Evolutionary conservation across 2,888 invertebrate genomes (phyloP).

Genomic region (Rhodophaea formosa): DNA sequence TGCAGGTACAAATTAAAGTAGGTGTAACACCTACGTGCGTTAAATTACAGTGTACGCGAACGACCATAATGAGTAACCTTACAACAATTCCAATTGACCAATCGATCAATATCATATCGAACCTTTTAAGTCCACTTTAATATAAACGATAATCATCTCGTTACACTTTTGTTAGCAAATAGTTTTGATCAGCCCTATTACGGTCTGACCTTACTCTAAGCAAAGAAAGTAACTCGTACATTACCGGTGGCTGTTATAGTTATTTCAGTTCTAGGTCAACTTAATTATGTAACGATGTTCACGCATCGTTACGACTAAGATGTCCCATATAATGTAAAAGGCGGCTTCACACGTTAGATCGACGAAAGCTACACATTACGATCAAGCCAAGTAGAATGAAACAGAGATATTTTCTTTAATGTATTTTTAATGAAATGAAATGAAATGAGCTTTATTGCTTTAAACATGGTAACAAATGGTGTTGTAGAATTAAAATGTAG

Average conservation of each 20-base stretch:
- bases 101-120: slow-evolving; percentile 49
- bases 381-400: slow-evolving; percentile 27
- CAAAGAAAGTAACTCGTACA: slow-evolving; percentile 23
- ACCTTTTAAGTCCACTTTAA: slow-evolving; percentile 49
- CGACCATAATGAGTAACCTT: slow-evolving; percentile 24
- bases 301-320: background rate
- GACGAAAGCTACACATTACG: slow-evolving; percentile 31
- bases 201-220: slow-evolving; percentile 33
- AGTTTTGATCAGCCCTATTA: slow-evolving; percentile 36
- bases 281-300: slow-evolving; percentile 13
- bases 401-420: slow-evolving; percentile 28
- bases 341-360: background rate
- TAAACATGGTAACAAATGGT: too few species aligned
- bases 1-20: background rate
- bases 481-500: too few species aligned
- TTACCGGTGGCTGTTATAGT: slow-evolving; percentile 14
- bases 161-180: slow-evolving; percentile 40
- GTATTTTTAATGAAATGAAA: slow-evolving; percentile 28
- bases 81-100: slow-evolving; percentile 37
- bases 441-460: too few species aligned
- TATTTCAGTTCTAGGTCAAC: slow-evolving; percentile 5
- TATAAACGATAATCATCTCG: slow-evolving; percentile 46
- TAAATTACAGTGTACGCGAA: background rate
- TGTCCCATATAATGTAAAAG: background rate
- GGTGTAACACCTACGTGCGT: slow-evolving; percentile 10